Evolutionary conservation across 2,888 invertebrate species (phyloP), one percentile per base, ranked within the genome.

Genomic region (Agapostemon virescens): DNA sequence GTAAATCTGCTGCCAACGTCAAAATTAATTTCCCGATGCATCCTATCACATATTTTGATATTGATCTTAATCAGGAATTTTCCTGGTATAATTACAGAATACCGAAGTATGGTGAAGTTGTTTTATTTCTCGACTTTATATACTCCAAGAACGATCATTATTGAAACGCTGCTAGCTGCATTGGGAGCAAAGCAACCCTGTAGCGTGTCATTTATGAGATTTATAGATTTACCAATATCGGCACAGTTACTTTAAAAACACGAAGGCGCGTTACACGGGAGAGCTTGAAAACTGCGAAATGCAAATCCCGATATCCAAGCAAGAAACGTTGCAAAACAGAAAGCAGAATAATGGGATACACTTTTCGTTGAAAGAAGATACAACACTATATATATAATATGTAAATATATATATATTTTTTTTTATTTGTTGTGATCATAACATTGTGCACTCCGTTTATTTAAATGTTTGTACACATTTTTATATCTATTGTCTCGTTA

Each of bases 161-260:
- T 20, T 15, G 49, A 40, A 64, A 49, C 30, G 40, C 63, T 49
- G 40, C 45, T 38, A 26, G 26, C 38, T 49, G 42, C 38, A n/a
- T n/a, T 11, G 38, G 17, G n/a, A 38, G 38, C 26, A 38, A 17
- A 45, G 11, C 49, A 15, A 61, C 61, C 61, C n/a, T 11, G 45
- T 49, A 42, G 23, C 58, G 33, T 69, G 52, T n/a, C 20, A 64
- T 69, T 77, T 75, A 63, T 45, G 26, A 75, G 69, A 64, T 78
- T 69, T 55, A 55, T 76, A 36, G 40, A 76, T 75, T 45, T 36
- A 38, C 23, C 72, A 45, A 72, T 72, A 67, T 71, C 66, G 52
- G 5, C 9, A 33, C 33, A 52, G n/a, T 49, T 58, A 61, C 58
- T 58, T 75, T 67, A 52, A 5, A 52, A 7, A 30, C 38, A 40